Conservation (phyloP, 2,888 invertebrate genomes). For the Lasioglossum lativentre region DNA sequence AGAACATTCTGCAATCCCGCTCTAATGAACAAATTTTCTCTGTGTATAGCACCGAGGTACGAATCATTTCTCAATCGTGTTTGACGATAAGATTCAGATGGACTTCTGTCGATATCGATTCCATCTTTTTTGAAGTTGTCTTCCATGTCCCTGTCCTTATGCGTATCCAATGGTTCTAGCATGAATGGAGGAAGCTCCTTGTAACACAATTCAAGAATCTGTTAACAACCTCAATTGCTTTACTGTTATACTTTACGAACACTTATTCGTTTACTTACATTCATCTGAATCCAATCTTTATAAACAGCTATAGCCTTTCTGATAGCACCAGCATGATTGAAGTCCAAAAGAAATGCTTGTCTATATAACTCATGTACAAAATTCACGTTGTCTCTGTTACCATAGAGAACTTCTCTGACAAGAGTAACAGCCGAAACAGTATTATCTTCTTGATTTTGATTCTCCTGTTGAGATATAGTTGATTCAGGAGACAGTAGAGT, state of each 20-base stretch:
- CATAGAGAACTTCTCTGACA: conserved; percentile 94
- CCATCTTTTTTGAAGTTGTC: conserved; percentile 78
- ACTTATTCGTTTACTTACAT: conserved; percentile 86
- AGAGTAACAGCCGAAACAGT: conserved; percentile 87
- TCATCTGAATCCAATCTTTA: conserved; percentile 97
- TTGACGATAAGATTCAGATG: conserved; percentile 81
- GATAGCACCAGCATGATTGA: conserved; percentile 94
- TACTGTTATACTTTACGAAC: neutral
- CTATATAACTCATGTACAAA: conserved; percentile 97
- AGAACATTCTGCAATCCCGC: conserved; percentile 94
- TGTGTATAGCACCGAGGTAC: conserved; percentile 93
- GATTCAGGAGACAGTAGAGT: conserved; percentile 79
- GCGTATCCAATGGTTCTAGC: conserved; percentile 87
- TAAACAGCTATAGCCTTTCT: conserved; percentile 96
- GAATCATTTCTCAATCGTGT: conserved; percentile 92
- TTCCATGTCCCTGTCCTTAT: conserved; percentile 81
- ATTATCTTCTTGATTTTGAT: conserved; percentile 79
- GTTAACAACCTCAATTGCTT: neutral
- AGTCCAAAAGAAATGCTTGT: conserved; percentile 96
- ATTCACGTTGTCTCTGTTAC: conserved; percentile 95
- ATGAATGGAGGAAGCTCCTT: conserved; percentile 93
- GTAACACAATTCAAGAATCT: conserved; percentile 15
- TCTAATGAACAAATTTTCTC: conserved; percentile 92
- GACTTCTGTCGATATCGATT: conserved; percentile 78
- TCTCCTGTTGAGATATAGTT: conserved; percentile 74